Base-by-base conservation (phyloP, 2,797 vertebrate species). In the Halcyon leucocephala region DNA sequence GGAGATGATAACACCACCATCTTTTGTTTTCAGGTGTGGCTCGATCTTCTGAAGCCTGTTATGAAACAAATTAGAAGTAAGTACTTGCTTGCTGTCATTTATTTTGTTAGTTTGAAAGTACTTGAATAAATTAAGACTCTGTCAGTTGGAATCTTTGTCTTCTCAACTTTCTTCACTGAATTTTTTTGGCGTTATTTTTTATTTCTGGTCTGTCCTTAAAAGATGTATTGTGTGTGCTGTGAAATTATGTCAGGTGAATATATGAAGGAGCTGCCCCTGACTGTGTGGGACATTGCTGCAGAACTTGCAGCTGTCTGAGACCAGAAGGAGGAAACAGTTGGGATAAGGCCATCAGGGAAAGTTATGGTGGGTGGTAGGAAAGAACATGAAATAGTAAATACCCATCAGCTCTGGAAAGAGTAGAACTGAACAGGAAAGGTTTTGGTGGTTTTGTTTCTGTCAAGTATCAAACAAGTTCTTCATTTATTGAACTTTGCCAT, bases 31-130 rank as follows among this genome's bases (percentile, higher is more conserved):
- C 90, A 99, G 99, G 99, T 99, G 89, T 99, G 99, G 99, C 98
- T 99, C 35, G 99, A 99, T 97, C 99, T 99, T 87, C 97, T 99
- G 97, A 99, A 99, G 96, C 99, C 99, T 87, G 98, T 99, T 95
- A 98, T 98, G 90, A 99, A 99, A 95, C 99, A 99, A 97, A 99
- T 99, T 91, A 98, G 98, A 98, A 98, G 99, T 99, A 98, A 99
- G 99, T 99, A 92, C 73, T 74, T 37, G 57, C 88, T 92, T 93
- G 55, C 73, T 89, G 81, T 71, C 33, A 20, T 94, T 85, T 79
- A 25, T 76, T 86, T 71, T 37, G 48, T 79, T 48, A 37, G 0
- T 54, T 31, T 82, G 57, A 24, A 51, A 80, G 49, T 67, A 25
- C 58, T 55, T 77, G 70, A 87, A 46, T 82, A 82, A 84, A 82